phyloP scores from a whole-genome alignment of 2,113 vertebrate genomes.

The Hassar affinis region DNA sequence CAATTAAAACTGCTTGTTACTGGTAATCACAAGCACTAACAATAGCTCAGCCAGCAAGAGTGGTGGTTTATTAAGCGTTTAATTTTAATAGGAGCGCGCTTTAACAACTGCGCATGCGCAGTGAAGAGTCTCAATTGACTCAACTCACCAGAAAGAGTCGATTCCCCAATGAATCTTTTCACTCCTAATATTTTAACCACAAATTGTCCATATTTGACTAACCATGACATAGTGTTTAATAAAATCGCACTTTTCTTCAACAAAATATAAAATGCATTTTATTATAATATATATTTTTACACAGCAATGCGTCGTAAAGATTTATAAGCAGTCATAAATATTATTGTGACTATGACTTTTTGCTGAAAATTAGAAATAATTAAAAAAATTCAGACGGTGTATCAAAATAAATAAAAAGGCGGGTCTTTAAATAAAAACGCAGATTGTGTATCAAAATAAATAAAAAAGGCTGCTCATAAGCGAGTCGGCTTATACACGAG shows the following conservation, averaged over 20 bases:
- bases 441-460: neutral
- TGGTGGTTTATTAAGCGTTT: neutral
- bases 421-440: no score
- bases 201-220: neutral
- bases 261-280: no score
- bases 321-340: neutral
- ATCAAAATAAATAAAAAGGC: neutral
- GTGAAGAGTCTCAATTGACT: neutral
- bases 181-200: neutral
- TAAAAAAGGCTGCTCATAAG: neutral
- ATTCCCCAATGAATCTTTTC: neutral
- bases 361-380: neutral
- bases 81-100: neutral
- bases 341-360: neutral
- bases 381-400: no score
- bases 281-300: neutral
- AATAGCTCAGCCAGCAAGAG: neutral
- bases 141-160: neutral
- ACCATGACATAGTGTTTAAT: neutral
- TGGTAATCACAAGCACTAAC: neutral
- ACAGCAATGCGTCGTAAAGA: neutral
- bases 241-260: neutral
- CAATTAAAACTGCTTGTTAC: neutral
- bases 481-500: neutral
- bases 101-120: neutral